These are phyloP conservation scores for Formica selysi DNA, from an alignment of 1,140 invertebrate genomes.

Conservation along the genomic window DNA sequence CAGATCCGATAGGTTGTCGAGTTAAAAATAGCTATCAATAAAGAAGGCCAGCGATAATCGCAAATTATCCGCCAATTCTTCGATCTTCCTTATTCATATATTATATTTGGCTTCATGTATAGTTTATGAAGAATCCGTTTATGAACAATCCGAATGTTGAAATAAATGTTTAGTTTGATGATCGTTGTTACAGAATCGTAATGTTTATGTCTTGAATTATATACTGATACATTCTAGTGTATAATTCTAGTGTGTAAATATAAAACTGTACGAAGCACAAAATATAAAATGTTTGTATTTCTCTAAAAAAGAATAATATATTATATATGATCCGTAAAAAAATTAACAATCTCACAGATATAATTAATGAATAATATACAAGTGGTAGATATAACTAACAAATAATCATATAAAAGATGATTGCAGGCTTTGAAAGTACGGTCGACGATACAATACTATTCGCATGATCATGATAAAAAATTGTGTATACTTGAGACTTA, in stretches of 20 bases:
- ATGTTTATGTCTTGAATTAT: constrained; percentile 10
- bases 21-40: not conserved
- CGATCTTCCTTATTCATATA: not conserved
- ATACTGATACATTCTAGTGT: not conserved
- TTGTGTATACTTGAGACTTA: not conserved
- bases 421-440: not conserved
- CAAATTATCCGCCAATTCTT: not conserved
- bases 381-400: not conserved
- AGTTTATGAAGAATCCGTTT: not conserved
- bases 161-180: constrained; percentile 18
- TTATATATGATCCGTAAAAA: not conserved
- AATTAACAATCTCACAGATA: not conserved
- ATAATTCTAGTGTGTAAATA: not conserved
- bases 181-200: not conserved
- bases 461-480: not conserved
- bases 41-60: not conserved
- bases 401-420: constrained; percentile 5
- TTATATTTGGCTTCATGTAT: not conserved
- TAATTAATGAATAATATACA: not conserved
- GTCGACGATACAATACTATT: not conserved
- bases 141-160: constrained; percentile 14
- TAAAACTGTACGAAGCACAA: not conserved
- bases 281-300: constrained; percentile 15
- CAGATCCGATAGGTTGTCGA: not conserved
- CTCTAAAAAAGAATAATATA: not conserved